phyloP scores from a whole-genome alignment of 2,888 invertebrate species.

The Macroteleia sp. region DNA sequence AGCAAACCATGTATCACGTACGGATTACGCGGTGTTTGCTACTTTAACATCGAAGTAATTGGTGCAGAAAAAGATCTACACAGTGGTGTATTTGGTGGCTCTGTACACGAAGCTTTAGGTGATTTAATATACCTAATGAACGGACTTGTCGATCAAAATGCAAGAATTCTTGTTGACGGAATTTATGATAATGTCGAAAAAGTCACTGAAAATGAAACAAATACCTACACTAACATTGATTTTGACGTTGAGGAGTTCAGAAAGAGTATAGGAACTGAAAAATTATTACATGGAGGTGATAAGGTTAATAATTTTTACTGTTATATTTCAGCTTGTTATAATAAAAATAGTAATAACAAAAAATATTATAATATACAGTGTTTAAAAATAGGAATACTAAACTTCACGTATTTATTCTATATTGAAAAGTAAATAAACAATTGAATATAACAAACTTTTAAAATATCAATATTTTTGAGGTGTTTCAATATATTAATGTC shows the following conservation, averaged over 20 bases:
- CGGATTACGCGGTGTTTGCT: slow-evolving; percentile 96
- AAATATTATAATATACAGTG: no score
- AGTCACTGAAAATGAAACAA: slow-evolving; percentile 88
- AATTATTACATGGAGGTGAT: slow-evolving; percentile 90
- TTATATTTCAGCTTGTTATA: no score
- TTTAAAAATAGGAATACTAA: no score
- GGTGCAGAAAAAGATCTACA: slow-evolving; percentile 97
- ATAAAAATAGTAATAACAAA: no score
- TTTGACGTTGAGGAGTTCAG: slow-evolving; percentile 93
- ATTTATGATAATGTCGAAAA: slow-evolving; percentile 93
- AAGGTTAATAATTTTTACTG: slow-evolving; percentile 86
- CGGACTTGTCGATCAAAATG: slow-evolving; percentile 93
- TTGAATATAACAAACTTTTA: no score
- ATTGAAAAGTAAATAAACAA: no score
- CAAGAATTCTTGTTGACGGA: slow-evolving; percentile 92
- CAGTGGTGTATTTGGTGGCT: slow-evolving; percentile 97
- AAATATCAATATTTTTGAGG: no score
- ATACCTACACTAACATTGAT: slow-evolving; percentile 92
- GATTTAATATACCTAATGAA: slow-evolving; percentile 95
- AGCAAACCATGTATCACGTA: slow-evolving; percentile 99
- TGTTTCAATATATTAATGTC: no score
- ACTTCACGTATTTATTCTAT: no score
- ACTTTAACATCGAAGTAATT: slow-evolving; percentile 94
- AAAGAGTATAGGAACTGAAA: slow-evolving; percentile 88
- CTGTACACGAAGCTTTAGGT: slow-evolving; percentile 95